Percentiles rank a stretch among this genome's conserved stretches.
Conservation (phyloP, 2,888 invertebrate species). For the Lamellibrachia columna region DNA sequence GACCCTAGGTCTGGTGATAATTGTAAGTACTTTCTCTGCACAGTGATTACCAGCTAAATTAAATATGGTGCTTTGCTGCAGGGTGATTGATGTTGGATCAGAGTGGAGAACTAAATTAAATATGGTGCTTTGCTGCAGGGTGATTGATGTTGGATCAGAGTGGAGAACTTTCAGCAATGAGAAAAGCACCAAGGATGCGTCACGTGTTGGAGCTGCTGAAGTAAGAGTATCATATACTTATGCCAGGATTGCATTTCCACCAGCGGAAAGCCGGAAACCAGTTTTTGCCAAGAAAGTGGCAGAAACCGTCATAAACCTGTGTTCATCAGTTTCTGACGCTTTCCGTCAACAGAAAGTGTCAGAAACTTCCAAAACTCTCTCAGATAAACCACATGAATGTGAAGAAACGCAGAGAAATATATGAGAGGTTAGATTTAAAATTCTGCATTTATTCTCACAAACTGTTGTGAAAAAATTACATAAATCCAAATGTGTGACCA, state of each 20-base stretch:
- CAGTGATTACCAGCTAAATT: not conserved
- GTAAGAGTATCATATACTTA: slow-evolving; percentile 42
- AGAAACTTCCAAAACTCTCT: too few species aligned
- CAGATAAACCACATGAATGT: too few species aligned
- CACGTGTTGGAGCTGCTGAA: slow-evolving; percentile 99
- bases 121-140: slow-evolving; percentile 71
- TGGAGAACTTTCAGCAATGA: slow-evolving; percentile 99
- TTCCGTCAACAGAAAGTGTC: too few species aligned
- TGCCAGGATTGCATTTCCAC: too few species aligned
- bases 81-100: slow-evolving; percentile 99
- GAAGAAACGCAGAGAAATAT: too few species aligned
- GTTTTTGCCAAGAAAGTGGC: too few species aligned
- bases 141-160: slow-evolving; percentile 99
- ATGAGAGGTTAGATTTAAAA: too few species aligned
- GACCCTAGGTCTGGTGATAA: not conserved
- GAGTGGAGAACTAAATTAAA: slow-evolving; percentile 88
- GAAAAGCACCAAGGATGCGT: slow-evolving; percentile 94
- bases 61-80: slow-evolving; percentile 63
- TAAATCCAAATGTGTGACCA: too few species aligned
- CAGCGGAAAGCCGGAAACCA: not conserved
- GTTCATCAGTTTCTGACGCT: too few species aligned
- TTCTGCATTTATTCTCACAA: too few species aligned
- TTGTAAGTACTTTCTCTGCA: not conserved
- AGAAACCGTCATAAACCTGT: too few species aligned
- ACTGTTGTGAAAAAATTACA: too few species aligned